Base-by-base conservation (phyloP, 2,888 invertebrate genomes). In the Rhyacophila evoluta region DNA sequence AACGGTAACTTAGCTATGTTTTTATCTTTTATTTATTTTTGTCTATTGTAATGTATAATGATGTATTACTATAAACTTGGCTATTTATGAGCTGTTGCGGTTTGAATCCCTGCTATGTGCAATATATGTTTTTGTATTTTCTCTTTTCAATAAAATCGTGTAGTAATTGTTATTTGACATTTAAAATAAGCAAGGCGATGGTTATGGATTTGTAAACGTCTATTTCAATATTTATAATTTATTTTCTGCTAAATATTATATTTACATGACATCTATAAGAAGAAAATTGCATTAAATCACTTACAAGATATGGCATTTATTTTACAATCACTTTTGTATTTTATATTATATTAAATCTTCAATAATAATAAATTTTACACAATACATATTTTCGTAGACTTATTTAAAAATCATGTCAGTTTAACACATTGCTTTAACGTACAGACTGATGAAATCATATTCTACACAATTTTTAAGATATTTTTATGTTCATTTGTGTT, bases 211-310 rank as follows among this genome's bases (percentile, higher is more conserved):
- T 76, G 76, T 79, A 79, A 80, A 80, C 75, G 74, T 55, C 80
- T 80, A 80, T 71, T 80, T 80, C 72, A 80, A 72, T 75, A 76
- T 75, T 73, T 77, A 77, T 79, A 78, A 74, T 77, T 28, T 68
- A 70, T 72, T 80, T 41, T 70, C 74, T 75, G 67, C 33, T 77
- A 79, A 77, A 74, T 76, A 55, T 55, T 55, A 72, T 80, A 80
- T 80, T 77, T 80, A 80, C 80, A 80, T 70, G 39, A 80, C 80
- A 80, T 78, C 55, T 72, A 80, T 74, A 33, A 75, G 80, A 80
- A 79, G 78, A 69, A 79, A 76, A 75, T 67, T 37, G 69, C 68
- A 75, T 69, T 36, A 72, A 67, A 71, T 72, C 71, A 71, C 74
- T 77, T 77, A 74, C 27, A 75, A 41, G 27, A 37, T 37, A 41